Percentiles rank a stretch among this genome's conserved stretches.
Conservation (phyloP, 2,797 vertebrate species). For the Thalassophryne amazonica region DNA sequence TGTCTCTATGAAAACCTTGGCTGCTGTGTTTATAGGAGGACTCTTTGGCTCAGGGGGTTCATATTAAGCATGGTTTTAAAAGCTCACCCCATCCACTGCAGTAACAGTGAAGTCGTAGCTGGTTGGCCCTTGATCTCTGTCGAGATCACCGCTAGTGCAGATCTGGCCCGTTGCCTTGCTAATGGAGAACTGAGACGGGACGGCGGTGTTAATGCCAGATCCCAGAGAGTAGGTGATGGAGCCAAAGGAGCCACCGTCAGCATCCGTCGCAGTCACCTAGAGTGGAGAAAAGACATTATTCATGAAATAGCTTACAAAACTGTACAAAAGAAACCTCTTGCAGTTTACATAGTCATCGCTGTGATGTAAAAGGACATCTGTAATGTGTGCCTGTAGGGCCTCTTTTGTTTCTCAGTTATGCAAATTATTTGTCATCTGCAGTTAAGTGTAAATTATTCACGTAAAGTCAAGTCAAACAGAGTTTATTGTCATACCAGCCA, state of each 20-base stretch:
- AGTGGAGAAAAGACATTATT: slow-evolving; percentile 28
- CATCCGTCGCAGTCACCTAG: slow-evolving; percentile 92
- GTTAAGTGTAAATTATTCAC: too few species aligned
- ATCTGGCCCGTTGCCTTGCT: slow-evolving; percentile 87
- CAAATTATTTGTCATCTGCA: too few species aligned
- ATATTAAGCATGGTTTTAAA: slow-evolving; percentile 56
- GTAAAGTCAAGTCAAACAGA: too few species aligned
- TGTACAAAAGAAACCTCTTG: too few species aligned
- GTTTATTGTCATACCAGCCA: too few species aligned
- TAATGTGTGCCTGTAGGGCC: too few species aligned
- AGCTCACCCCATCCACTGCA: slow-evolving; percentile 92
- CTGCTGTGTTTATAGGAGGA: slow-evolving; percentile 58
- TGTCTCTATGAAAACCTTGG: slow-evolving; percentile 39
- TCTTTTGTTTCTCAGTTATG: too few species aligned
- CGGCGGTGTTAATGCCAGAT: slow-evolving; percentile 77
- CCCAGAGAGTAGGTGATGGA: slow-evolving; percentile 89
- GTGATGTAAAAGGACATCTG: too few species aligned
- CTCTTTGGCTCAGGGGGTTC: slow-evolving; percentile 46
- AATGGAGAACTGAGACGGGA: slow-evolving; percentile 84
- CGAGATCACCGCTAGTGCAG: slow-evolving; percentile 85
- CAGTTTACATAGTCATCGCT: too few species aligned
- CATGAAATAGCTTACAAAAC: slow-evolving; percentile 25
- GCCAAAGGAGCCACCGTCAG: slow-evolving; percentile 88
- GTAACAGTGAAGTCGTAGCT: slow-evolving; percentile 91
- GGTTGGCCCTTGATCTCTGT: slow-evolving; percentile 87